Evolutionary conservation across 2,797 vertebrate species (phyloP).

Genomic region (Anniella stebbinsi): DNA sequence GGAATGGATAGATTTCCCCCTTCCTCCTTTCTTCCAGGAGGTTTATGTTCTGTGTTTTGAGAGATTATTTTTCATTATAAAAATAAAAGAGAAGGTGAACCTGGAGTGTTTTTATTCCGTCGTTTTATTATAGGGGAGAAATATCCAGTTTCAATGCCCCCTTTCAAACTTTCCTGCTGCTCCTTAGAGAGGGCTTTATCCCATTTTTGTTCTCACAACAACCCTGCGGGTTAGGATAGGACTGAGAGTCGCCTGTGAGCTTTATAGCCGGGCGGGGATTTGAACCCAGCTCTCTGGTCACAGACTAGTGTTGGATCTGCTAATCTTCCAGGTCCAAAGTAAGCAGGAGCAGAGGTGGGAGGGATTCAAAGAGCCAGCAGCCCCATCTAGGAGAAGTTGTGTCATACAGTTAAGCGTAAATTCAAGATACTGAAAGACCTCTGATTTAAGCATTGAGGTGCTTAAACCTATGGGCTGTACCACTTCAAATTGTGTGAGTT

Average conservation of each 20-base stretch:
- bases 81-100: neutral
- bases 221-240: no score
- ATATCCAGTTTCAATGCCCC: neutral
- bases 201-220: no score
- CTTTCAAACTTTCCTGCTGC: neutral
- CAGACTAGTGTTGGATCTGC: neutral
- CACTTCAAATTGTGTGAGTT: no score
- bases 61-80: constrained; percentile 77
- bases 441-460: neutral
- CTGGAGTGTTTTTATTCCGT: neutral
- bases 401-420: neutral
- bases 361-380: neutral
- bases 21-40: neutral
- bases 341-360: neutral
- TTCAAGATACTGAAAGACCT: neutral
- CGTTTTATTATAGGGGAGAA: neutral
- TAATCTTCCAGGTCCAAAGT: neutral
- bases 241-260: no score
- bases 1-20: no score
- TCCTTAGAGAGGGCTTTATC: neutral
- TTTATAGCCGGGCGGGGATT: no score
- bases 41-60: constrained; percentile 70
- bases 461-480: neutral
- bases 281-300: neutral
- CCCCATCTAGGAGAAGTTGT: no score